phyloP scores from a whole-genome alignment of 2,113 vertebrate species.

The Mus pahari region DNA sequence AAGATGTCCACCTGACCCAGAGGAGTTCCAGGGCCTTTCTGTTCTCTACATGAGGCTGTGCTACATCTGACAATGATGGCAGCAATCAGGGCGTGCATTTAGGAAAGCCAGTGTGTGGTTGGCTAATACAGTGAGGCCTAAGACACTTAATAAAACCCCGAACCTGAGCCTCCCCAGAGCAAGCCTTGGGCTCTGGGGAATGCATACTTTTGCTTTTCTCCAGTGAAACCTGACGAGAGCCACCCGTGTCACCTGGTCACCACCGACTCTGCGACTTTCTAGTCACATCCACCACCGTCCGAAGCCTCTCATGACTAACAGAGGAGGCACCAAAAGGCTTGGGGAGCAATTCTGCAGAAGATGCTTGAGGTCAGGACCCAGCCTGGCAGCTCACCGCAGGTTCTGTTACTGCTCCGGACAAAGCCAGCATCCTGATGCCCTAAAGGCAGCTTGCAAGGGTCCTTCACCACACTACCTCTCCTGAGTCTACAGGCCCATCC shows the following conservation, averaged over 20 bases:
- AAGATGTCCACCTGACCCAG: too few relatives aligned
- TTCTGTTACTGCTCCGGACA: not conserved
- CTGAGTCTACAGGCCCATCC: not conserved
- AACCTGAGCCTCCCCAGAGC: not conserved
- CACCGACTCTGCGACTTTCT: not conserved
- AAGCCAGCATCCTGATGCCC: not conserved
- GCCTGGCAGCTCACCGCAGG: not conserved
- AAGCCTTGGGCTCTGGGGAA: not conserved
- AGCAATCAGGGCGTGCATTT: accelerated
- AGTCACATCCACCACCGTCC: accelerated
- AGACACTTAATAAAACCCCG: too few relatives aligned
- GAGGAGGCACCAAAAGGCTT: not conserved
- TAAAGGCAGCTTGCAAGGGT: not conserved
- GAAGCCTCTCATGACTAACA: not conserved
- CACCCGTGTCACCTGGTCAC: accelerated
- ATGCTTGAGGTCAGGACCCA: accelerated
- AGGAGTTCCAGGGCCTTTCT: not conserved
- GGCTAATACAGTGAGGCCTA: too few relatives aligned
- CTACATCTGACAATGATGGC: accelerated
- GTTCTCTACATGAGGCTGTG: not conserved
- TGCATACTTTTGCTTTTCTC: not conserved
- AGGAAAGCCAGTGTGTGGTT: not conserved
- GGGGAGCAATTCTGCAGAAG: not conserved
- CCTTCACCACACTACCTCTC: not conserved
- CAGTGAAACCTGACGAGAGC: not conserved